Evolutionary conservation across 2,113 vertebrate species (phyloP).

Genomic region (Poecile atricapillus): DNA sequence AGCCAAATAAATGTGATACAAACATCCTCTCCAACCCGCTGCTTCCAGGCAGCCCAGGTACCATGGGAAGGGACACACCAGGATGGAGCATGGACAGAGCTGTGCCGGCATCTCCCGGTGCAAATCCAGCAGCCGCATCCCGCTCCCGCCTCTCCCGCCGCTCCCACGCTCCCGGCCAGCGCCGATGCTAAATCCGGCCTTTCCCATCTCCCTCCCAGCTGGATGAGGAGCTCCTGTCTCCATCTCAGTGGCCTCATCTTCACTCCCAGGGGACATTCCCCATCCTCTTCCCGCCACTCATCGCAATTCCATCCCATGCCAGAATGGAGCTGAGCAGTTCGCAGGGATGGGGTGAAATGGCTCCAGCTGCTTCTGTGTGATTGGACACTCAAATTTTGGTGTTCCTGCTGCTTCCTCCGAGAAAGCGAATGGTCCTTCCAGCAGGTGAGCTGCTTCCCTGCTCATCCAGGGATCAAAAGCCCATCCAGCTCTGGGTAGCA

Average conservation of each 20-base stretch:
- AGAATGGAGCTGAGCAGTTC: neutral
- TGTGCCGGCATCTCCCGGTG: fast-evolving
- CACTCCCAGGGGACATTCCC: neutral
- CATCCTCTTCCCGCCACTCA: neutral
- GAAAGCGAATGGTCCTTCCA: fast-evolving
- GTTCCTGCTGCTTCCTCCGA: neutral
- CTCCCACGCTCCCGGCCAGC: neutral
- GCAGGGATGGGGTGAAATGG: fast-evolving
- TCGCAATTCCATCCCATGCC: fast-evolving
- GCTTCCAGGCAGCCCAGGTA: neutral
- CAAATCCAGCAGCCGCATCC: neutral
- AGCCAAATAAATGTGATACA: neutral
- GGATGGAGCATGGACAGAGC: neutral
- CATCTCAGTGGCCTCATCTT: neutral
- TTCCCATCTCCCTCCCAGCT: neutral
- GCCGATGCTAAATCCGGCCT: neutral
- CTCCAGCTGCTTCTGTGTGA: neutral
- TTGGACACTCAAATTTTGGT: neutral
- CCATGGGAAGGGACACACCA: fast-evolving
- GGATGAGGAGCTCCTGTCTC: neutral
- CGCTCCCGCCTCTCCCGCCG: neutral
- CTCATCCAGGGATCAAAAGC: neutral
- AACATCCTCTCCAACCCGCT: fast-evolving
- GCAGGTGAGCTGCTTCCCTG: neutral
- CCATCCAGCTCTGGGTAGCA: fast-evolving